Conservation (phyloP, 1,140 invertebrate species). For the Neomicropteryx cornuta region DNA sequence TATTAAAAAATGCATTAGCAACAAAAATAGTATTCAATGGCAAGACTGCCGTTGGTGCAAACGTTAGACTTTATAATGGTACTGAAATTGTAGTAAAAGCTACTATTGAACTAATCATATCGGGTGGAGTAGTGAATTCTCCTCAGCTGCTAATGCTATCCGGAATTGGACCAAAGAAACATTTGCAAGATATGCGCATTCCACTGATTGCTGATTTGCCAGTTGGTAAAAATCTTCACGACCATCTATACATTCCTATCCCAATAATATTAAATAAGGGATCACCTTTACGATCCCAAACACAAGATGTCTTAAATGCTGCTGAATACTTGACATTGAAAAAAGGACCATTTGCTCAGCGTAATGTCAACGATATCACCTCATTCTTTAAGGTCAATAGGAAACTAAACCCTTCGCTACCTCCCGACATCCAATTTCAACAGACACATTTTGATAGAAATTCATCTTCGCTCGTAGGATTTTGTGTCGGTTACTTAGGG, state of each 20-base stretch:
- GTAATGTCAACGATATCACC: slow-evolving; percentile 36
- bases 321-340: slow-evolving; percentile 6
- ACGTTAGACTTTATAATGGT: slow-evolving; percentile 41
- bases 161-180: slow-evolving; percentile 46
- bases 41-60: slow-evolving; percentile 52
- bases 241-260: slow-evolving; percentile 52
- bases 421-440: slow-evolving; percentile 55
- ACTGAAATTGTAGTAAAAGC: slow-evolving; percentile 26
- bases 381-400: slow-evolving; percentile 51
- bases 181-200: slow-evolving; percentile 42
- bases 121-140: slow-evolving; percentile 46
- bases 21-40: slow-evolving; percentile 49
- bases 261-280: slow-evolving; percentile 45
- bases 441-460: slow-evolving; percentile 45
- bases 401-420: slow-evolving; percentile 45
- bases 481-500: slow-evolving; percentile 42
- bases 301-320: slow-evolving; percentile 20
- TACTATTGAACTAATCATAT: slow-evolving; percentile 46
- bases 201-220: slow-evolving; percentile 34
- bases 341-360: slow-evolving; percentile 31
- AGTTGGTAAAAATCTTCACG: slow-evolving; percentile 49
- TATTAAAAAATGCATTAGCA: slow-evolving; percentile 43
- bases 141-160: slow-evolving; percentile 55
- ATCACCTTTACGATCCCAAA: slow-evolving; percentile 28
- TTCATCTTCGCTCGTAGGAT: slow-evolving; percentile 43